phyloP scores from a whole-genome alignment of 2,888 invertebrate species.

The Tuta absoluta region DNA sequence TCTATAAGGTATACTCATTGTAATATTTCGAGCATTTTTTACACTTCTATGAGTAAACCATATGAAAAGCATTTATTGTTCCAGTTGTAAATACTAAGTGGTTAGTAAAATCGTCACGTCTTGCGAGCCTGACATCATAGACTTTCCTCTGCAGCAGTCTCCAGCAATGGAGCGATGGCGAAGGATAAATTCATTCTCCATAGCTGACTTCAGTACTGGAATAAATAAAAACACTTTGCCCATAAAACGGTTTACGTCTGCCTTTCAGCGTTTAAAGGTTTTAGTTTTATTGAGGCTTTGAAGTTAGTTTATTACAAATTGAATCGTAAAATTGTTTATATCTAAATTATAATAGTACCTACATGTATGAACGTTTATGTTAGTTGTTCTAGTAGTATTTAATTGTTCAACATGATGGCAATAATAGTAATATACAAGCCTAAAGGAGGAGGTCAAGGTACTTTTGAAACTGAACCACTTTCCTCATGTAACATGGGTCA shows the following conservation, averaged over 20 bases:
- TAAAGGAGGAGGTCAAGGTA: no score
- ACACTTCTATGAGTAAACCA: no score
- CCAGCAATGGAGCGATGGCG: neutral
- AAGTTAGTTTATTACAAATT: slow-evolving; percentile 9
- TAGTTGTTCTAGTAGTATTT: no score
- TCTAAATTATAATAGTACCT: neutral
- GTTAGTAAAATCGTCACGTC: slow-evolving; percentile 1
- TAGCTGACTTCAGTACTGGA: slow-evolving; percentile 8
- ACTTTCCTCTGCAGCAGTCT: neutral
- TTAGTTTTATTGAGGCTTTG: slow-evolving; percentile 6
- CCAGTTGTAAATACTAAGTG: neutral
- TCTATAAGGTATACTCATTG: no score
- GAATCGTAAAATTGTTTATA: slow-evolving; percentile 3
- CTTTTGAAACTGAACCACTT: no score
- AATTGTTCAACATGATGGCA: no score
- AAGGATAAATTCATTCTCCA: neutral
- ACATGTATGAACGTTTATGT: no score
- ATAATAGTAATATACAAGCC: no score
- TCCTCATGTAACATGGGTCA: no score
- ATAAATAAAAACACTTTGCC: slow-evolving; percentile 17
- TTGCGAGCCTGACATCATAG: neutral
- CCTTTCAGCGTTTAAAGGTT: neutral
- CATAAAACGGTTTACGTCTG: slow-evolving; percentile 15
- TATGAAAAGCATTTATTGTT: neutral
- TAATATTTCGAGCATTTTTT: no score